Conservation (phyloP, 2,113 vertebrate genomes). For the Megaptera novaeangliae region DNA sequence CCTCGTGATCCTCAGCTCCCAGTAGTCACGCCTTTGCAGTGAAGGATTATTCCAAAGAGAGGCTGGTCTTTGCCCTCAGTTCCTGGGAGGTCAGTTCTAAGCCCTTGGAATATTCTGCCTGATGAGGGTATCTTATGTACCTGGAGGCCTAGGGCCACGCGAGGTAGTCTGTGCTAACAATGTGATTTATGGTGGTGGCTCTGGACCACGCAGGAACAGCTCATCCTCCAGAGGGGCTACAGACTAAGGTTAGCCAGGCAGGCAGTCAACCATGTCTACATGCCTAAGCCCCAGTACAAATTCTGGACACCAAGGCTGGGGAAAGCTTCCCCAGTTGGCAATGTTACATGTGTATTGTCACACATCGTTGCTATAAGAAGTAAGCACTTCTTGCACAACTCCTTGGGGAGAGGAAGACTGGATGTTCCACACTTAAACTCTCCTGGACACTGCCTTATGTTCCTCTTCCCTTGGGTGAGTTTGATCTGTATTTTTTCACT, state of each 20-base stretch:
- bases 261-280: not conserved
- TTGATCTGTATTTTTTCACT: not conserved
- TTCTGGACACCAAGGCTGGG: not conserved
- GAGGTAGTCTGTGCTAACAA: not conserved
- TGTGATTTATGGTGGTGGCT: not conserved
- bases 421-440: not conserved
- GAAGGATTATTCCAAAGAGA: not conserved
- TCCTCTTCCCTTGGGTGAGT: not conserved
- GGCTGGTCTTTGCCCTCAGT: not conserved
- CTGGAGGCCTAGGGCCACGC: not conserved
- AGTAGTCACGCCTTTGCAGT: not conserved
- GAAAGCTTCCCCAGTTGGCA: not conserved
- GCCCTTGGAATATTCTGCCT: not conserved
- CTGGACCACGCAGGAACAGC: not conserved
- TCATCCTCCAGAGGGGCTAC: not conserved
- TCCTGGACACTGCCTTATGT: not conserved
- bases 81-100: not conserved
- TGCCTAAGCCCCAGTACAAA: not conserved
- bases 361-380: not conserved
- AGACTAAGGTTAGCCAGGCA: not conserved
- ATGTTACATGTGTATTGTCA: not conserved
- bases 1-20: not conserved
- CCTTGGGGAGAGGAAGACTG: not conserved
- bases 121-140: not conserved
- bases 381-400: not conserved